Base-by-base conservation (phyloP, 1,140 invertebrate species). In the Drosophila guanche region DNA sequence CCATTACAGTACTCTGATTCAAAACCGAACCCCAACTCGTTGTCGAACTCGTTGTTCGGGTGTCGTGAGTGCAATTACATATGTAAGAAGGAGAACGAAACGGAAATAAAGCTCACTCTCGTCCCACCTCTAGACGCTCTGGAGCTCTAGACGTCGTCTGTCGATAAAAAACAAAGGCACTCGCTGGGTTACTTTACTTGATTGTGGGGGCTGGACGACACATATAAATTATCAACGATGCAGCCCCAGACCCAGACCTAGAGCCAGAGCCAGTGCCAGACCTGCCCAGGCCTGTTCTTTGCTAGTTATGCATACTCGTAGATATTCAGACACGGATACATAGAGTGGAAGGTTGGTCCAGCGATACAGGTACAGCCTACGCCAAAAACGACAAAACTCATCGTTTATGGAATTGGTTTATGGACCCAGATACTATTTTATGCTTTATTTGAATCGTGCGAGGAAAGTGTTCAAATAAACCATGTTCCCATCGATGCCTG, bases 131-230 rank as follows among this genome's bases (percentile, higher is more conserved):
- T 12, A 37, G 33, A 37, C 33, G 10, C 4, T 37, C 2, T 4
- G 12, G 33, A 37, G 33, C 33, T 4, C 33, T 1, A 37, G 33
- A 37, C 33, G 33, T 37, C 33, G 33, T 37, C 33, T 37, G 33
- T 37, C 33, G 33, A 37, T 37, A 37, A 85, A 70, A 81, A 86
- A 85, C 76, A 85, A 85, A 76, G 63, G 71, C 68, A 56, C 48
- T 27, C 33, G 69, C 58, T 75, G 78, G 73, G 33, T 37, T 37
- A 37, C 25, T 27, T 77, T 71, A 81, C 78, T 86, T 83, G 83
- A 88, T 83, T 86, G 78, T 86, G 81, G 83, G 81, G 81, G 81
- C 83, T 86, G 83, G 83, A 81, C 81, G 81, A 86, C 81, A 86
- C 60, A 81, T 85, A 85, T 85, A 85, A 86, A 86, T 85, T 85